Percentiles rank a stretch among this genome's conserved stretches.
Conservation (phyloP, 2,888 invertebrate species). For the Choristoneura rosaceana region DNA sequence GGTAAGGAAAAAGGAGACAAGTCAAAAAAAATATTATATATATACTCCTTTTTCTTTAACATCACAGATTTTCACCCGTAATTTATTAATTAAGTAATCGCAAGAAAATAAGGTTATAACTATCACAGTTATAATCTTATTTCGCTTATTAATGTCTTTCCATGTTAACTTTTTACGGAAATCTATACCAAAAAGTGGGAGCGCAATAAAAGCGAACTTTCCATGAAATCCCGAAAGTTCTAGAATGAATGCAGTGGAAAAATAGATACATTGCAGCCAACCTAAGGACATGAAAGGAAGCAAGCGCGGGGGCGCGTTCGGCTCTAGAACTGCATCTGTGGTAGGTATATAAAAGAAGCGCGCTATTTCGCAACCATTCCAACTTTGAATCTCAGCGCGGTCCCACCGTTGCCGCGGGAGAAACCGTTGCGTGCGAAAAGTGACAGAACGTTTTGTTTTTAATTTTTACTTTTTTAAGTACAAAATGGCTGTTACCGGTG, state of each 20-base stretch:
- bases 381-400: conserved; percentile 79
- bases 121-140: no score
- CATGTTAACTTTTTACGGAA: no score
- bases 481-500: conserved; percentile 80
- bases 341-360: conserved; percentile 82
- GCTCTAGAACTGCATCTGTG: conserved; percentile 57
- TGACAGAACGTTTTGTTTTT: conserved; percentile 67
- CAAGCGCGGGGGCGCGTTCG: conserved; percentile 71
- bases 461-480: conserved; percentile 49
- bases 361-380: conserved; percentile 78
- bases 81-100: no score
- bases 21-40: no score
- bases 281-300: conserved; percentile 67
- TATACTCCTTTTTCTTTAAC: no score
- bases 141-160: no score
- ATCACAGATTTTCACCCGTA: no score
- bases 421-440: conserved; percentile 71
- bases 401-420: conserved; percentile 72
- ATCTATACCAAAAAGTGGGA: no score
- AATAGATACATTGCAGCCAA: conserved; percentile 43
- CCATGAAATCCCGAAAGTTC: background rate
- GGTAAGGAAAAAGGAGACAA: no score
- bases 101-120: no score
- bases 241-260: background rate
- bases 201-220: no score